Conservation (phyloP, 1,140 invertebrate genomes). For the Drosophila subpulchrella region DNA sequence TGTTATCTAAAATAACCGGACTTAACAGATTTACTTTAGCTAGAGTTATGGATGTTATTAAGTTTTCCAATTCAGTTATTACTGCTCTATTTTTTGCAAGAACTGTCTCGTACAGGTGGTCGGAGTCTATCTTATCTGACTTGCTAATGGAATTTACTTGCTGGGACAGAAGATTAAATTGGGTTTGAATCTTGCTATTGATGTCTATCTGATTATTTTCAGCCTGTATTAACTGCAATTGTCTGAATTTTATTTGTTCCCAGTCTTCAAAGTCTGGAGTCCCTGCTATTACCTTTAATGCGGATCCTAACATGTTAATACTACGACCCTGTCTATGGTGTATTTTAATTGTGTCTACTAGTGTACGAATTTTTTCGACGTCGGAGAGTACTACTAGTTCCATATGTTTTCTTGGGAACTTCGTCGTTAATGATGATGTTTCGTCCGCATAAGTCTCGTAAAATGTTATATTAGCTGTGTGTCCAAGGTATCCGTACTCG, state of each 20-base stretch:
- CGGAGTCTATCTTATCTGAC: background rate
- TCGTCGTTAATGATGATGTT: background rate
- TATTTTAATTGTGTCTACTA: background rate
- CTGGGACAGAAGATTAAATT: background rate
- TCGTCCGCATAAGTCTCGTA: background rate
- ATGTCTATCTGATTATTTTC: background rate
- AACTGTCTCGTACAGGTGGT: background rate
- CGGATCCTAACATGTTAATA: background rate
- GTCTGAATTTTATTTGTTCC: slow-evolving; percentile 1
- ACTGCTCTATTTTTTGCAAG: background rate
- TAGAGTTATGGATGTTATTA: background rate
- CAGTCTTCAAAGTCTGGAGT: background rate
- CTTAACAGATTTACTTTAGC: background rate
- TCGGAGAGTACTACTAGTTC: background rate
- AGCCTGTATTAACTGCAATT: background rate
- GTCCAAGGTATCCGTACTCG: background rate
- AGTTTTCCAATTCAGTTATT: background rate
- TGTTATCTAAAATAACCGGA: slow-evolving; percentile 2
- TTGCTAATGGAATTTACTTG: background rate
- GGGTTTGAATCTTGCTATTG: background rate
- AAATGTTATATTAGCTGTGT: background rate
- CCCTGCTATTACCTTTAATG: background rate
- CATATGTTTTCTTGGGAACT: background rate
- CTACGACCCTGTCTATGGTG: background rate
- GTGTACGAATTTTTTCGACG: too few relatives aligned